Conservation (phyloP, 2,888 invertebrate species). For the Epirrita christyi region DNA sequence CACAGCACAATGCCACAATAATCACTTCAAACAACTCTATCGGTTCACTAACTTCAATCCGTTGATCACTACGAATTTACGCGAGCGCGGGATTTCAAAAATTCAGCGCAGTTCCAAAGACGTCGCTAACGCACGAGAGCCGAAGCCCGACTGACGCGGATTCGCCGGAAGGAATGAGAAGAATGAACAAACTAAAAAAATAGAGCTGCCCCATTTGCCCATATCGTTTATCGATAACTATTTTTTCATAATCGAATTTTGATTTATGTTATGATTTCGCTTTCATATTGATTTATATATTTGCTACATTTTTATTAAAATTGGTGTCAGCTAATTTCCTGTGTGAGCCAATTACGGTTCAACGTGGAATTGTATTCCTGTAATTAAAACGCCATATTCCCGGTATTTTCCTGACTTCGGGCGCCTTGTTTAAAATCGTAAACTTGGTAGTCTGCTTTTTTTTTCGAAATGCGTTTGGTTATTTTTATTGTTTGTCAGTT, state of each 20-base stretch:
- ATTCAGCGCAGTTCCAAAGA: constrained; percentile 1
- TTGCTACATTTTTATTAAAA: constrained; percentile 13
- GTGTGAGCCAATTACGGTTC: constrained; percentile 37
- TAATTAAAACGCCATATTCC: constrained; percentile 46
- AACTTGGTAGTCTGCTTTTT: constrained; percentile 23
- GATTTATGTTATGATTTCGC: constrained; percentile 28
- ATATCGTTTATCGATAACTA: constrained; percentile 51
- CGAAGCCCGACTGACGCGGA: constrained; percentile 52
- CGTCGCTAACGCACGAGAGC: constrained; percentile 44
- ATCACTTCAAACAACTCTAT: constrained; percentile 16
- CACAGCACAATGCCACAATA: constrained; percentile 14
- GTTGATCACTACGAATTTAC: constrained; percentile 16
- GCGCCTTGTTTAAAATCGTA: constrained; percentile 26
- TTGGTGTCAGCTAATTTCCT: constrained; percentile 49
- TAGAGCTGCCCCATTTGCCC: constrained; percentile 44
- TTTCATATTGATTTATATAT: constrained; percentile 2
- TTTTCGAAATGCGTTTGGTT: constrained; percentile 32
- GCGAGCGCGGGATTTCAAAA: constrained; percentile 15
- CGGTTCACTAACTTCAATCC: constrained; percentile 17
- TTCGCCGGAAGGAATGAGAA: constrained; percentile 25
- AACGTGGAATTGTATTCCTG: constrained; percentile 38
- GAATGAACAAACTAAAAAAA: constrained; percentile 35
- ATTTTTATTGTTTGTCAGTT: constrained; percentile 41
- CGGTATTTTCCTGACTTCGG: constrained; percentile 32
- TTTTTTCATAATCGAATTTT: constrained; percentile 30